Evolutionary conservation across 2,888 invertebrate species (phyloP), one percentile per base, ranked within the genome.

Genomic region (Leucophenga montana): DNA sequence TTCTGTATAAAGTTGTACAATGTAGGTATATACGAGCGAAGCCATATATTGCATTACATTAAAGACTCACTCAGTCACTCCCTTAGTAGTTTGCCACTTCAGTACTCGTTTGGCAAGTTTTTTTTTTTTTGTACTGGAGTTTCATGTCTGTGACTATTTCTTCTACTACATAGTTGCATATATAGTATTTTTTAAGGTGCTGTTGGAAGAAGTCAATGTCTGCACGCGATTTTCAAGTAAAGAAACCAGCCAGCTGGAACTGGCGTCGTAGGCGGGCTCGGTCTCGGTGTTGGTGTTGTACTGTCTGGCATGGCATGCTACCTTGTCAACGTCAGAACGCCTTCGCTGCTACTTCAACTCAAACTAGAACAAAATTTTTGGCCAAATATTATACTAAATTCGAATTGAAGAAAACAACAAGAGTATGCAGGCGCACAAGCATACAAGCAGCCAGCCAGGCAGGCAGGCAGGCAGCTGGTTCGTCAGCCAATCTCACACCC

Each of bases 201-300:
- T 39, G 39, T 16, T 27, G 27, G 27, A 56, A 14, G 18, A 56
- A 56, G 56, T 56, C 56, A 56, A 79, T 76, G 78, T 80, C 80
- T 80, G 82, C 80, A 80, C 80, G 80, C 80, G 83, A 80, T 83
- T 74, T 81, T 81, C 80, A 81, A 83, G 75, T 76, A 70, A 76
- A 39, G 61, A 27, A 33, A 61, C 39, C 27, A 57, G 33, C 14
- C 61, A 39, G 16, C 44, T 33, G 16, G 39, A 13, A 33, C 33
- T 18, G 39, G 16, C 13, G 39, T 39, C 39, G 39, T 39, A 39
- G 39, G 39, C 39, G 39, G 39, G 3, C 39, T 39, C 39, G 39
- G 39, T 39, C 39, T 39, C 39, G 39, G 8, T 8, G 39, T 8
- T 39, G 39, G 8, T 39, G 39, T 39, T 5, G 39, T 8, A 50